A percentile compares a stretch with the other conserved stretches of the same genome.
These are phyloP conservation scores for Brachyrhaphis roseni DNA, from an alignment of 2,797 vertebrate species.

Conservation along the genomic window DNA sequence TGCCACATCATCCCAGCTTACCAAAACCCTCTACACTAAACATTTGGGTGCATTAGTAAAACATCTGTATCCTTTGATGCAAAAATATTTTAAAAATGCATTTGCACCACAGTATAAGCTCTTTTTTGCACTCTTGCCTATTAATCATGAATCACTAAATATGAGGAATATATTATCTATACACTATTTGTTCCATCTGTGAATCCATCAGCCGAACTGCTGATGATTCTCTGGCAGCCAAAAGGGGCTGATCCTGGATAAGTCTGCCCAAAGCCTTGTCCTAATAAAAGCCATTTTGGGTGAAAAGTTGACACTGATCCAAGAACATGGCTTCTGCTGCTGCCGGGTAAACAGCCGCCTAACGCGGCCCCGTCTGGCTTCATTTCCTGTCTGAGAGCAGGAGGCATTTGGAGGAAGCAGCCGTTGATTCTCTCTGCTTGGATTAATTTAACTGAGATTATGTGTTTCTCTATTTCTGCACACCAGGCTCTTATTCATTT, in stretches of 20 bases:
- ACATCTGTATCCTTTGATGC: neutral
- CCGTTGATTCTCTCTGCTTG: slow-evolving; percentile 43
- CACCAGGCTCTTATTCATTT: slow-evolving; percentile 2
- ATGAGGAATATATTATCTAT: slow-evolving; percentile 1
- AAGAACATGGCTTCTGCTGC: slow-evolving; percentile 53
- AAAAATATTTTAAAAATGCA: neutral
- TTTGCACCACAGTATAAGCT: neutral
- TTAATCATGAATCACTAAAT: neutral
- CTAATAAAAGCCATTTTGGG: slow-evolving; percentile 68
- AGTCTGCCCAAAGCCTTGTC: slow-evolving; percentile 55
- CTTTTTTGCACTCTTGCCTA: neutral
- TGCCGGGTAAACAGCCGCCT: slow-evolving; percentile 48
- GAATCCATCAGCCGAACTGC: slow-evolving; percentile 32
- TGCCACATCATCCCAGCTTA: neutral
- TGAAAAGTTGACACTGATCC: slow-evolving; percentile 59
- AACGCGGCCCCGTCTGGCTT: slow-evolving; percentile 42
- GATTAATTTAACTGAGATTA: slow-evolving; percentile 65
- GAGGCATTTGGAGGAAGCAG: slow-evolving; percentile 53
- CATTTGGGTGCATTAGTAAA: neutral
- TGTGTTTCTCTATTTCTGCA: slow-evolving; percentile 17
- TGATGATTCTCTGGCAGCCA: slow-evolving; percentile 60
- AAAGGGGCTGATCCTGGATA: slow-evolving; percentile 65
- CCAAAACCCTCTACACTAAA: neutral
- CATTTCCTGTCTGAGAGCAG: slow-evolving; percentile 64
- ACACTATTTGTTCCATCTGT: slow-evolving; percentile 45